phyloP scores from a whole-genome alignment of 2,113 vertebrate species.

The Sinocyclocheilus rhinocerous region DNA sequence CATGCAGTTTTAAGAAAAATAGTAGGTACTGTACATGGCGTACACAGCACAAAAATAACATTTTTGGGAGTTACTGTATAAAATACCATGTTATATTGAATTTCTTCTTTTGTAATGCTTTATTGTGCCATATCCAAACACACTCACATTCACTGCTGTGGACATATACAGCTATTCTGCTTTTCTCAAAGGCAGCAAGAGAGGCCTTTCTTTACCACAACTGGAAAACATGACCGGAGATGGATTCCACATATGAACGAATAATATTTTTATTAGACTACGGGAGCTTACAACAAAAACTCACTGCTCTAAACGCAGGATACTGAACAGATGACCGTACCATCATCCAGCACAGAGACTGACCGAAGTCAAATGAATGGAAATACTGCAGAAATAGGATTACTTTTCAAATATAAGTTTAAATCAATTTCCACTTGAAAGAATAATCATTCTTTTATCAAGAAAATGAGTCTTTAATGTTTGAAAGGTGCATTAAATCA shows the following conservation, averaged over 20 bases:
- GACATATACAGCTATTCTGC: neutral
- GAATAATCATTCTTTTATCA: neutral
- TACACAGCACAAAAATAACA: no score
- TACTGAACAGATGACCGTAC: neutral
- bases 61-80: neutral
- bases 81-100: neutral
- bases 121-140: neutral
- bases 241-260: slow-evolving; percentile 22
- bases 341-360: neutral
- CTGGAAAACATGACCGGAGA: slow-evolving; percentile 2
- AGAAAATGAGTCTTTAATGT: neutral
- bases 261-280: slow-evolving; percentile 30
- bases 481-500: neutral
- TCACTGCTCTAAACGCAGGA: neutral
- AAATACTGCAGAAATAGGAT: neutral
- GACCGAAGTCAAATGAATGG: neutral
- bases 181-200: neutral
- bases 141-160: neutral
- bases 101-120: slow-evolving; percentile 12
- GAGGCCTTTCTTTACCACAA: neutral
- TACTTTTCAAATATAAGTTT: neutral
- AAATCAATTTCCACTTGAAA: neutral
- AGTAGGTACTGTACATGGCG: neutral
- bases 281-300: neutral
- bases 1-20: neutral